These are phyloP conservation scores for Oryzias melastigma DNA, from an alignment of 2,113 vertebrate species.

Conservation along the genomic window DNA sequence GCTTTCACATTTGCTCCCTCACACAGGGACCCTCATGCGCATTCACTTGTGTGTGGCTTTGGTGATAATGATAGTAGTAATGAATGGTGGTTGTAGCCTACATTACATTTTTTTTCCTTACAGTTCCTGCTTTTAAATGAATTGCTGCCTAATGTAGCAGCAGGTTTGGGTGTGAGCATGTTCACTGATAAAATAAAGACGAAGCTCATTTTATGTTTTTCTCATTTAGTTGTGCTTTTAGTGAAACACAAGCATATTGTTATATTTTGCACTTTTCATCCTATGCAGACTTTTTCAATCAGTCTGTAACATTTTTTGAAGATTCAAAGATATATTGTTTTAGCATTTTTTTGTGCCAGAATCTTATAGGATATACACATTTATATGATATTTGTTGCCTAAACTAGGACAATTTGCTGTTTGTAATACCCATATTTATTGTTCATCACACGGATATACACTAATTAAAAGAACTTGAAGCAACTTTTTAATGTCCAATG, in stretches of 20 bases:
- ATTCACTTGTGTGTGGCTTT: conserved; percentile 53
- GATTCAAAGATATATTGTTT: too few species aligned
- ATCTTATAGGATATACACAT: too few species aligned
- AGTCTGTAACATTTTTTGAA: too few species aligned
- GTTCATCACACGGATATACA: too few species aligned
- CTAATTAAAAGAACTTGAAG: too few species aligned
- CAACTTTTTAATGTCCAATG: too few species aligned
- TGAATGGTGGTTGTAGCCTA: conserved; percentile 66
- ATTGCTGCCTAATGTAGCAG: conserved; percentile 38
- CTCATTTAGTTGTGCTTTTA: background rate
- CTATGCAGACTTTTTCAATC: too few species aligned
- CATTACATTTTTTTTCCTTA: conserved; percentile 62
- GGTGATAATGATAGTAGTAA: conserved; percentile 74
- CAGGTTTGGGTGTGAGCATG: conserved; percentile 10
- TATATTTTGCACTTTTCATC: background rate
- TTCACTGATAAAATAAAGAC: conserved; percentile 23
- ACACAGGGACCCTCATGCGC: conserved; percentile 15
- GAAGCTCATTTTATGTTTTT: conserved; percentile 44
- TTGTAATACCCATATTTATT: too few species aligned
- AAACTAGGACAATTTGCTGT: too few species aligned
- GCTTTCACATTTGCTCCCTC: conserved; percentile 28
- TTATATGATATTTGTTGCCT: too few species aligned
- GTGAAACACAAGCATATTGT: background rate
- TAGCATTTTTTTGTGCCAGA: too few species aligned
- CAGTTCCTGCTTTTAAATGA: conserved; percentile 60